Percentiles rank a stretch among this genome's conserved stretches.
These are phyloP conservation scores for Sinocyclocheilus anshuiensis DNA, from an alignment of 2,113 vertebrate genomes.

Conservation along the genomic window DNA sequence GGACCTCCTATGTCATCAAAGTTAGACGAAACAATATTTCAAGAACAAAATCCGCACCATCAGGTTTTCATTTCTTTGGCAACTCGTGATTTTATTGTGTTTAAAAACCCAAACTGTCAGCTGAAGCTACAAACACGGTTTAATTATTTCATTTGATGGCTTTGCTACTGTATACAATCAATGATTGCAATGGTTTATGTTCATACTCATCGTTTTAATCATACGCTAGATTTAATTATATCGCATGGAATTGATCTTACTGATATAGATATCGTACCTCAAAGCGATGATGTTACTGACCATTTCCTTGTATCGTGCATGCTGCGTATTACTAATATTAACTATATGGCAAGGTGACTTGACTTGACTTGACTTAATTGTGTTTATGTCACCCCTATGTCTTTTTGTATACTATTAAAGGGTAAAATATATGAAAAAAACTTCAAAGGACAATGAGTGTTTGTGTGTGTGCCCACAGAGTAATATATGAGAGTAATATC, in stretches of 20 bases:
- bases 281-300: too few species aligned
- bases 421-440: conserved; percentile 77
- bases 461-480: conserved; percentile 12
- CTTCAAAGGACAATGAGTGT: conserved; percentile 62
- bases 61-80: conserved; percentile 28
- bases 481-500: background rate
- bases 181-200: conserved; percentile 71
- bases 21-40: conserved; percentile 6
- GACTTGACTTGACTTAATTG: too few species aligned
- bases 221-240: too few species aligned
- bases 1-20: conserved; percentile 27
- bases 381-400: conserved; percentile 71
- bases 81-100: conserved; percentile 24
- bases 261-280: too few species aligned
- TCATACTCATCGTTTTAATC: too few species aligned
- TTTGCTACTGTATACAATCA: conserved; percentile 63
- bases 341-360: too few species aligned
- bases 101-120: conserved; percentile 27
- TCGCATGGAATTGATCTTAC: too few species aligned
- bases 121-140: conserved; percentile 16
- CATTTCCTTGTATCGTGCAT: too few species aligned
- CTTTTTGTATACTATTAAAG: conserved; percentile 83
- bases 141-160: conserved; percentile 52
- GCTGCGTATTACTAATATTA: too few species aligned
- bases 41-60: background rate